These are phyloP conservation scores for Lophochroa leadbeateri DNA, from an alignment of 2,113 vertebrate genomes.

Conservation along the genomic window DNA sequence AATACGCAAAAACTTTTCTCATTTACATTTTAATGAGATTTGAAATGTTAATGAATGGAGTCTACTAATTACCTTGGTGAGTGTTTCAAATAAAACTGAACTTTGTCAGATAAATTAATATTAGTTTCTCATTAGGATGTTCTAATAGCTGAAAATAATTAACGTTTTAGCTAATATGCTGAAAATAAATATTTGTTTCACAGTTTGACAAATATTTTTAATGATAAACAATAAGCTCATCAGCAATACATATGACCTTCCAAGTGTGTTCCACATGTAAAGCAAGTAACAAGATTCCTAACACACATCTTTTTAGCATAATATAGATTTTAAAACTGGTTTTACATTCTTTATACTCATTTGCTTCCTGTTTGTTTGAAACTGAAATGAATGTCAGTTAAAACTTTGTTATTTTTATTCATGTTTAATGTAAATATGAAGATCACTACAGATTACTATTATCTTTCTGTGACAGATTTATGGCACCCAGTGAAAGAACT, in stretches of 20 bases:
- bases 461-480: neutral
- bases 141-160: conserved; percentile 63
- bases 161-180: conserved; percentile 50
- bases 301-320: neutral
- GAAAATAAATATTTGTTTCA: conserved; percentile 59
- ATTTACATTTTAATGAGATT: conserved; percentile 74
- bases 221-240: conserved; percentile 39
- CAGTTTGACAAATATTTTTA: conserved; percentile 24
- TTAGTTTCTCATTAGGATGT: conserved; percentile 52
- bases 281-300: neutral
- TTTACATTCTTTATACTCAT: neutral
- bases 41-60: conserved; percentile 72
- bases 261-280: neutral
- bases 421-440: neutral
- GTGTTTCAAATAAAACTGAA: conserved; percentile 60
- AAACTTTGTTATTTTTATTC: neutral
- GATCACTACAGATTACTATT: neutral
- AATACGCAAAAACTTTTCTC: conserved; percentile 30
- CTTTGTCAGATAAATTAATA: conserved; percentile 62
- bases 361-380: neutral
- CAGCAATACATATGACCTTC: neutral
- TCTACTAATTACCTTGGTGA: conserved; percentile 53
- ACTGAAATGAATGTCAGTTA: neutral
- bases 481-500: neutral
- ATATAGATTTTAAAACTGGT: neutral